These are phyloP conservation scores for Dryobotodes eremita DNA, from an alignment of 2,888 invertebrate genomes.

Conservation along the genomic window DNA sequence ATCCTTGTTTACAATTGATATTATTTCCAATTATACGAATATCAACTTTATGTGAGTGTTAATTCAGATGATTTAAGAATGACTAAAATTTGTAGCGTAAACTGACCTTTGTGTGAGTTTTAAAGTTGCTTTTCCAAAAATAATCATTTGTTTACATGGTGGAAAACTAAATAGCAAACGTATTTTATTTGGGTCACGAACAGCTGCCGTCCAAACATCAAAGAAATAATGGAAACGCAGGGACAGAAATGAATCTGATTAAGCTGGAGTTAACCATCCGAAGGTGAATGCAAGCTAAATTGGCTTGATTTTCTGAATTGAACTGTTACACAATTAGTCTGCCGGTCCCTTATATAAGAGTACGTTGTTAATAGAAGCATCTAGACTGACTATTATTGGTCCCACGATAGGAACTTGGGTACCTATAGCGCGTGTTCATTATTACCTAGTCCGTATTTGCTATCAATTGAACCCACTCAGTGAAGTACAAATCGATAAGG, in stretches of 20 bases:
- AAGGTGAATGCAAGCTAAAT: not conserved
- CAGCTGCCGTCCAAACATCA: too few relatives aligned
- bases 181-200: not conserved
- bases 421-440: slow-evolving; percentile 25
- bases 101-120: not conserved
- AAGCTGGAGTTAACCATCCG: not conserved
- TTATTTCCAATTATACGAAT: not conserved
- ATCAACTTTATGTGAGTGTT: not conserved
- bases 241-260: not conserved
- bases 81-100: not conserved
- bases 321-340: not conserved
- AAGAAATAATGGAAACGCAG: too few relatives aligned
- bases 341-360: slow-evolving; percentile 27
- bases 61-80: not conserved
- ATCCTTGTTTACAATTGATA: not conserved
- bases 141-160: not conserved
- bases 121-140: not conserved
- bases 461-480: slow-evolving; percentile 63
- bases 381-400: slow-evolving; percentile 25
- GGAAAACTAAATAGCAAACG: not conserved
- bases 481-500: slow-evolving; percentile 63
- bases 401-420: not conserved
- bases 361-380: slow-evolving; percentile 24
- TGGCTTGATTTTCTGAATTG: not conserved
- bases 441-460: slow-evolving; percentile 21